phyloP scores from a whole-genome alignment of 2,888 invertebrate species.

The Oscheius onirici region DNA sequence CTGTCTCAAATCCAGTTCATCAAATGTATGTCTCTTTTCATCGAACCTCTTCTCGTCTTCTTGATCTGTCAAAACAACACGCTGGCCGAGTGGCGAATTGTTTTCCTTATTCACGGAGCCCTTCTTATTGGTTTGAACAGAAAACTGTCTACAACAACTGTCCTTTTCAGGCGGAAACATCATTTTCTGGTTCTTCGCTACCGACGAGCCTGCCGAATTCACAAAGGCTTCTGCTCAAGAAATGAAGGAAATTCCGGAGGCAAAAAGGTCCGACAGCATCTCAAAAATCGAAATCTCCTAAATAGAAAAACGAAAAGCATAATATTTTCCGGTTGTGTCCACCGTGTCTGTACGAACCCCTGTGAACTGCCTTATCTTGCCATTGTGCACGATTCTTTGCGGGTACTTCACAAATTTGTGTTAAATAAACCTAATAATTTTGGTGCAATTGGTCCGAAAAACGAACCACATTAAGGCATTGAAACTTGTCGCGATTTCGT shows the following conservation, averaged over 20 bases:
- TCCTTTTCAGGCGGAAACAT: constrained; percentile 53
- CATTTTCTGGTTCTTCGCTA: constrained; percentile 64
- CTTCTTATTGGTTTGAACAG: constrained; percentile 46
- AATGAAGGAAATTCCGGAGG: constrained; percentile 45
- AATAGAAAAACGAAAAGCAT: not conserved
- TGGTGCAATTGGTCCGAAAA: too few species aligned
- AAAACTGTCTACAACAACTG: not conserved
- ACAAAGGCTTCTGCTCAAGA: constrained; percentile 46
- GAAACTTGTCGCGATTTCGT: too few species aligned
- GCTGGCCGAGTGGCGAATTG: constrained; percentile 61
- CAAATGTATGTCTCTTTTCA: constrained; percentile 65
- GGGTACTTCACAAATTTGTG: not conserved
- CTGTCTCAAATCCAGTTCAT: constrained; percentile 68
- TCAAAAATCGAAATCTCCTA: not conserved
- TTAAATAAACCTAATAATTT: too few species aligned
- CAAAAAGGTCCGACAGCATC: constrained; percentile 43
- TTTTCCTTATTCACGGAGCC: constrained; percentile 59
- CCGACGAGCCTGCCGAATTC: constrained; percentile 66
- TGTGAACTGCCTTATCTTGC: constrained; percentile 8
- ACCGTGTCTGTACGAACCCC: not conserved
- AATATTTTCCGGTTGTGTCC: too few species aligned
- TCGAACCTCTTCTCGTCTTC: constrained; percentile 64
- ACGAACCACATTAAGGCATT: too few species aligned
- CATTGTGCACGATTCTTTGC: not conserved
- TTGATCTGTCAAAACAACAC: constrained; percentile 55